phyloP scores from a whole-genome alignment of 2,113 vertebrate genomes.

The Herpailurus yagouaroundi region DNA sequence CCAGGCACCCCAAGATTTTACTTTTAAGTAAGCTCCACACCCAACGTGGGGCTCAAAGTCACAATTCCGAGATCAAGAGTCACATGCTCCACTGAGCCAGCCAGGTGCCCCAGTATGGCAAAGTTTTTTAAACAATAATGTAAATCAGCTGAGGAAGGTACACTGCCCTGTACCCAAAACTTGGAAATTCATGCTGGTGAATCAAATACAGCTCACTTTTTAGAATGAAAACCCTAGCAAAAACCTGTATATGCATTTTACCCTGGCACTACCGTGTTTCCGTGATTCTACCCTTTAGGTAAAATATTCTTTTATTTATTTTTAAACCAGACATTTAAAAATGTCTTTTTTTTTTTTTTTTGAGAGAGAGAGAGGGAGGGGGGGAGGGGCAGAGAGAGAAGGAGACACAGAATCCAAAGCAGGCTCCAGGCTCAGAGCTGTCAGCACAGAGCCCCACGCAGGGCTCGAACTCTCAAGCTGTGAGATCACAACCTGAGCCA shows the following conservation, averaged over 20 bases:
- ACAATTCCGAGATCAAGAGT: neutral
- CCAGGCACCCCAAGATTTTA: no score
- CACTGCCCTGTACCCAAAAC: neutral
- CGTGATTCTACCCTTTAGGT: neutral
- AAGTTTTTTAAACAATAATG: neutral
- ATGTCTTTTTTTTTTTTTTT: no score
- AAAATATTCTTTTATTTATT: neutral
- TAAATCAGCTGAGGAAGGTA: neutral
- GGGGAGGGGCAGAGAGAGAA: no score
- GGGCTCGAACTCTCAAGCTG: no score
- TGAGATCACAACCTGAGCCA: no score
- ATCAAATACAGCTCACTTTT: neutral
- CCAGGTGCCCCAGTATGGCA: neutral
- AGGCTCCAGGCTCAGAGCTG: no score
- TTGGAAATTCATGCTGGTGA: neutral
- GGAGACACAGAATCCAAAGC: no score
- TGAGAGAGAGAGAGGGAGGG: no score
- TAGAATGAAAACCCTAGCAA: conserved; percentile 22
- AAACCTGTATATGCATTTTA: neutral
- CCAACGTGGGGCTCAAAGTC: neutral
- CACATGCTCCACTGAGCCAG: neutral
- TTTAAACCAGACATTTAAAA: no score
- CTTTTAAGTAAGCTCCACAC: neutral
- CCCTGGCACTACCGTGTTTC: neutral
- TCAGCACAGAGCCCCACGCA: no score